Base-by-base conservation (phyloP, 2,113 vertebrate species). In the Nipponia nippon region DNA sequence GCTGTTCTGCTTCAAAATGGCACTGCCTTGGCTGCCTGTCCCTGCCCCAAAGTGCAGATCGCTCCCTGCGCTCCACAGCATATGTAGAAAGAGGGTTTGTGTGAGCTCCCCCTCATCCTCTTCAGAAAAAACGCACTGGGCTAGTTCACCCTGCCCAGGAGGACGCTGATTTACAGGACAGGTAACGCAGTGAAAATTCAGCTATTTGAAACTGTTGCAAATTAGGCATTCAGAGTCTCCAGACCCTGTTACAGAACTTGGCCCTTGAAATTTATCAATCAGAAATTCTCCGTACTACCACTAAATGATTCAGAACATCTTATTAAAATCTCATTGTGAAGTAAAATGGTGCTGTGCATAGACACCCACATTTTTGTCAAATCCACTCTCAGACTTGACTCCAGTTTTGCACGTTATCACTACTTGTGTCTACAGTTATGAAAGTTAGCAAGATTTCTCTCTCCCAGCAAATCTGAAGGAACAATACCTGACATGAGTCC, bases 81-180 rank as follows among this genome's bases (percentile, higher is more conserved):
- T 8, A 20, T 0, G 0, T 1, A 70, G 71, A 69, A 69, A 56
- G 49, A 72, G 10, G 21, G 4, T 49, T 88, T 2, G 1, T 46
- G 40, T 22, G 14, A 95, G 9, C 11, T 71, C 25, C 32, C 32
- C 12, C 7, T 77, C 46, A 38, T 25, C 25, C 25, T 77, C 36
- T 42, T 90, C 61, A 83, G 73, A 53, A 87, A 75, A 89, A 77
- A 56, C 6, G 11, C 13, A 10, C 11, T 83, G 30, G 9, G 7
- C 34, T 70, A 58, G 38, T 44, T 66, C 34, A 61, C 17, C 15
- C 46, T 72, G 19, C 44, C 20, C 34, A 44, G 56, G 49, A 79
- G 5, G 47, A 58, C 18, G 46, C 7, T 40, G 34, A 73, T 90
- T 81, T 92, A 61, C 34, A 66, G 49, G 29, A 72, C 5, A 50